Percentiles rank a stretch among this genome's conserved stretches.
These are phyloP conservation scores for Gallinago stenura DNA, from an alignment of 2,797 vertebrate genomes.

Conservation along the genomic window DNA sequence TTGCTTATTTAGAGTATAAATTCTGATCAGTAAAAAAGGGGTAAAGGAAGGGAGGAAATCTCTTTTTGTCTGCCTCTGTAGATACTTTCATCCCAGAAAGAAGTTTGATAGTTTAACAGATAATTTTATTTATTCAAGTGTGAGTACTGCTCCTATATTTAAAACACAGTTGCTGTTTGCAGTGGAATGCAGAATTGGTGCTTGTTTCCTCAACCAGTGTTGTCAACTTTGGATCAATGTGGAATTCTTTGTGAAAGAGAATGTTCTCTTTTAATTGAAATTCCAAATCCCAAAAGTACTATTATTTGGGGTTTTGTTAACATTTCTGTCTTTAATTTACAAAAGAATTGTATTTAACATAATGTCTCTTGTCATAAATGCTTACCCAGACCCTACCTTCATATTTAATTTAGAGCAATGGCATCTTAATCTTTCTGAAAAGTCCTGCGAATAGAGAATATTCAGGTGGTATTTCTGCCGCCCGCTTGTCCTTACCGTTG, in stretches of 20 bases:
- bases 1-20: background rate
- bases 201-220: background rate
- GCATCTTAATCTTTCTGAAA: background rate
- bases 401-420: background rate
- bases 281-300: background rate
- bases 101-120: background rate
- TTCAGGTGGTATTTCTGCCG: background rate
- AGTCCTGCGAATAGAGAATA: background rate
- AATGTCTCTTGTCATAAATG: background rate
- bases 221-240: background rate
- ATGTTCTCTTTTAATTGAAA: constrained; percentile 11
- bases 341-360: constrained; percentile 11
- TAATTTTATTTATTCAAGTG: background rate
- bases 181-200: background rate
- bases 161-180: background rate
- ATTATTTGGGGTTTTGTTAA: constrained; percentile 13
- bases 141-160: background rate
- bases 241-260: background rate
- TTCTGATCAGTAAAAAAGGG: background rate
- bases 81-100: background rate
- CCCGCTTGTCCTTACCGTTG: background rate
- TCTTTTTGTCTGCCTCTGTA: background rate
- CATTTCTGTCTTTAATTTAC: constrained; percentile 12
- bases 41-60: background rate
- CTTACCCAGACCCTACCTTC: background rate